Percentiles rank a stretch among this genome's conserved stretches.
These are phyloP conservation scores for Toxostoma redivivum DNA, from an alignment of 2,113 vertebrate genomes.

Conservation along the genomic window DNA sequence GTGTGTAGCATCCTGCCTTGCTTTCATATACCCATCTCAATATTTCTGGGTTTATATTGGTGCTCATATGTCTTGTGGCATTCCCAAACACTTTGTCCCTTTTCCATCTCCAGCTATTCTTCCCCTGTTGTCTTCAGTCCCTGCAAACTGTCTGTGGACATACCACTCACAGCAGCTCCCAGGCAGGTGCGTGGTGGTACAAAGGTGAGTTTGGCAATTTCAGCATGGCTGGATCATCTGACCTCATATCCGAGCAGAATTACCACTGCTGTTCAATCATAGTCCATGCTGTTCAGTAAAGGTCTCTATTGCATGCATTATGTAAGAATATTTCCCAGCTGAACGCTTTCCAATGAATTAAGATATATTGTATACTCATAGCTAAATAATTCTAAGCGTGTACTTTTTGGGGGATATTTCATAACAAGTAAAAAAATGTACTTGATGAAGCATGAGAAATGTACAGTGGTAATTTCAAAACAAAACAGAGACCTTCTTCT, in stretches of 20 bases:
- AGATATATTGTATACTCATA: background rate
- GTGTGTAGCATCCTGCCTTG: too few species aligned
- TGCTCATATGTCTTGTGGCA: fast-evolving
- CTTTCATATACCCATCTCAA: background rate
- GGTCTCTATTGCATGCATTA: background rate
- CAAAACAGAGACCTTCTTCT: background rate
- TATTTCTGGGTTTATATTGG: background rate
- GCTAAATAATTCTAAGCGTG: background rate
- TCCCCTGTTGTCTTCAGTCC: background rate
- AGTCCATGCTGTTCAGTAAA: background rate
- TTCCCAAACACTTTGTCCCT: background rate
- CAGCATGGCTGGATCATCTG: background rate
- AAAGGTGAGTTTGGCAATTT: background rate
- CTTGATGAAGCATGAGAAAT: background rate
- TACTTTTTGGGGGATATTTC: background rate
- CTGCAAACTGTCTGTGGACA: background rate
- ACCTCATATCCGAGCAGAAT: background rate
- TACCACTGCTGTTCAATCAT: background rate
- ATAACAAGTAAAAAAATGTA: background rate
- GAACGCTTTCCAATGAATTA: background rate
- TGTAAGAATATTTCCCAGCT: background rate
- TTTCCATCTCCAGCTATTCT: background rate
- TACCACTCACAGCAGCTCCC: background rate
- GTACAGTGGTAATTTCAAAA: background rate
- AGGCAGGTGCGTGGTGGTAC: too few species aligned